Conservation (phyloP, 2,888 invertebrate species). For the Oegoconia quadripuncta region DNA sequence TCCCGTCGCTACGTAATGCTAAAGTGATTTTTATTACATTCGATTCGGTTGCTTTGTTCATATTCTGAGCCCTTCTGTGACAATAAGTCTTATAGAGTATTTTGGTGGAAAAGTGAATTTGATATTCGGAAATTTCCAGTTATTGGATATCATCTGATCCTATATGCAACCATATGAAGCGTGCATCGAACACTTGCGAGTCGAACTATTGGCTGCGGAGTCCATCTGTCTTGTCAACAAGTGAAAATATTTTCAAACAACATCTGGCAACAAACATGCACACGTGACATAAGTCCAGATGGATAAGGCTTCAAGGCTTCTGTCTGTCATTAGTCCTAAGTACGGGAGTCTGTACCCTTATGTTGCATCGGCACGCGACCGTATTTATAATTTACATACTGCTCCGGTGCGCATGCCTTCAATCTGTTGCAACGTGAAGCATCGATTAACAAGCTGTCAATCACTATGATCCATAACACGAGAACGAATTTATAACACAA, state of each 20-base stretch:
- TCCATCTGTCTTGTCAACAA: neutral
- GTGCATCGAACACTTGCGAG: conserved; percentile 6
- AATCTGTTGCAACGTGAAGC: conserved; percentile 35
- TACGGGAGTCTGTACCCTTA: conserved; percentile 34
- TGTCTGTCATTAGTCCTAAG: conserved; percentile 34
- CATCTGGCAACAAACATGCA: conserved; percentile 7
- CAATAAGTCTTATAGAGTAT: conserved; percentile 49
- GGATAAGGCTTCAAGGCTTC: conserved; percentile 62
- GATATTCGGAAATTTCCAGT: conserved; percentile 19
- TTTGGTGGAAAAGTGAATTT: conserved; percentile 51
- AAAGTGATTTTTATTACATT: conserved; percentile 78
- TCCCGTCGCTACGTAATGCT: conserved; percentile 67
- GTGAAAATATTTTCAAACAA: neutral
- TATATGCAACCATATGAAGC: conserved; percentile 13
- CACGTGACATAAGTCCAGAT: conserved; percentile 24
- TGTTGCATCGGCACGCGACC: conserved; percentile 63
- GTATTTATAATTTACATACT: conserved; percentile 34
- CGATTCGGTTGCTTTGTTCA: conserved; percentile 74
- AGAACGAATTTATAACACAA: conserved; percentile 8
- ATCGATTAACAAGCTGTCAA: conserved; percentile 21
- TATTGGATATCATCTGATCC: conserved; percentile 11
- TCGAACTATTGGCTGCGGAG: neutral
- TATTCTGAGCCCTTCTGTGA: conserved; percentile 52
- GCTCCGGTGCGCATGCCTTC: conserved; percentile 40
- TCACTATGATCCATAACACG: conserved; percentile 3